These are phyloP conservation scores for Cyanocitta stelleri DNA, from an alignment of 2,113 vertebrate genomes.

Conservation along the genomic window DNA sequence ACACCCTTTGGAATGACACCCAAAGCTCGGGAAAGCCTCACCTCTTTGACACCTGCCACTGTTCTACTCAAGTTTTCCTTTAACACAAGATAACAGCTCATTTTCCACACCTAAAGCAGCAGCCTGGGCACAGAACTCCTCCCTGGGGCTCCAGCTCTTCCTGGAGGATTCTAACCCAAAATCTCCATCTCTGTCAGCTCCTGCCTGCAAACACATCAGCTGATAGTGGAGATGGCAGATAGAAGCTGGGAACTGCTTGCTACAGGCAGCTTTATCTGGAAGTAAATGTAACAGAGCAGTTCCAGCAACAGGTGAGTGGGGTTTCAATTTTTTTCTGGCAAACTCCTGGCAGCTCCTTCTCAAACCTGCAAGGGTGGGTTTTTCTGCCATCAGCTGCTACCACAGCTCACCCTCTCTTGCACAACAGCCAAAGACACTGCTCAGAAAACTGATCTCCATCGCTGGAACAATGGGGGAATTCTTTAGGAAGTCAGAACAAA, in stretches of 20 bases:
- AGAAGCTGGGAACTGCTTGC: background rate
- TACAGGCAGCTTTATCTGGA: background rate
- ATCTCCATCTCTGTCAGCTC: background rate
- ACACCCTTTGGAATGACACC: background rate
- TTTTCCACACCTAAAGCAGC: background rate
- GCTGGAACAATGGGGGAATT: background rate
- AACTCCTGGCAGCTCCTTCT: background rate
- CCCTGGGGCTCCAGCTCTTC: background rate
- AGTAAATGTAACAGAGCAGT: background rate
- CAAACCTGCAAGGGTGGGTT: background rate
- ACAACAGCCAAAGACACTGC: background rate
- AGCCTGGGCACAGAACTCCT: background rate
- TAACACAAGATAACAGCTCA: background rate
- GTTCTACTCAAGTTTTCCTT: background rate
- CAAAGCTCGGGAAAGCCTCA: background rate
- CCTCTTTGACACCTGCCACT: background rate
- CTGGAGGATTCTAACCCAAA: background rate
- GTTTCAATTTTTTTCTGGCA: background rate
- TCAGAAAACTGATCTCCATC: background rate
- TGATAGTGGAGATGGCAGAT: background rate
- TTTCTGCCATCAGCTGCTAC: background rate
- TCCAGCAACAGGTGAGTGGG: background rate
- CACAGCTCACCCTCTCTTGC: background rate
- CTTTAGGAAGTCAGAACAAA: background rate
- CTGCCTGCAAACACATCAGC: background rate